Evolutionary conservation across 2,888 invertebrate species (phyloP).

Genomic region (Pterobdella sp.): DNA sequence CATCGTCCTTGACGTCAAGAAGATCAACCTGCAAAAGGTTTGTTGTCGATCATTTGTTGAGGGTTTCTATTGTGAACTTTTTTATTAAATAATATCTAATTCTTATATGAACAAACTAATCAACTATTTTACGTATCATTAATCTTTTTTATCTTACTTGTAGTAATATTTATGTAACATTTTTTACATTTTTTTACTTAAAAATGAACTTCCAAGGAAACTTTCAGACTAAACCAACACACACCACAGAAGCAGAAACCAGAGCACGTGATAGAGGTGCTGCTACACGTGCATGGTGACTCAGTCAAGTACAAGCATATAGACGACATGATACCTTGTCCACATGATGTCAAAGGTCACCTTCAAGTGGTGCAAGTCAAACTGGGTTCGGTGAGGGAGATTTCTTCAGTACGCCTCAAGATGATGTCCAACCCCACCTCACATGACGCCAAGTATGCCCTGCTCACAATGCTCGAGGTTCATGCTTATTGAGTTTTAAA

Average conservation of each 20-base stretch:
- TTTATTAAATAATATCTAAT: no score
- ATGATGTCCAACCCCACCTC: conserved; percentile 8
- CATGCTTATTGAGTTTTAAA: neutral
- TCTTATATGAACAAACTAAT: no score
- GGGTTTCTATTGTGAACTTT: no score
- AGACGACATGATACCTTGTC: conserved; percentile 50
- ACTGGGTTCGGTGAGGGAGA: conserved; percentile 44
- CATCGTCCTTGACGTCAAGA: conserved; percentile 3
- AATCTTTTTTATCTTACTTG: no score
- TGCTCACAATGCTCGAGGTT: conserved; percentile 22
- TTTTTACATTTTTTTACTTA: neutral
- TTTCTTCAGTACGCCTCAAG: conserved; percentile 74
- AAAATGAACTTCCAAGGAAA: neutral
- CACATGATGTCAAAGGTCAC: conserved; percentile 59
- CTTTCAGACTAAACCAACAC: conserved; percentile 55
- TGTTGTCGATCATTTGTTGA: no score
- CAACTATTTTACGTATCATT: no score
- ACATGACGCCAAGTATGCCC: conserved; percentile 22
- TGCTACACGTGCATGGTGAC: conserved; percentile 69
- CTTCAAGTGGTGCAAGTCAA: conserved; percentile 51
- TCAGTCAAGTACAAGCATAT: conserved; percentile 51
- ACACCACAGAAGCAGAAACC: neutral
- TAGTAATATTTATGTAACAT: no score
- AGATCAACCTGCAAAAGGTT: no score
- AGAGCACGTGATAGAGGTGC: conserved; percentile 70